These are phyloP conservation scores for Ranitomeya imitator DNA, from an alignment of 2,113 vertebrate species.

Conservation along the genomic window DNA sequence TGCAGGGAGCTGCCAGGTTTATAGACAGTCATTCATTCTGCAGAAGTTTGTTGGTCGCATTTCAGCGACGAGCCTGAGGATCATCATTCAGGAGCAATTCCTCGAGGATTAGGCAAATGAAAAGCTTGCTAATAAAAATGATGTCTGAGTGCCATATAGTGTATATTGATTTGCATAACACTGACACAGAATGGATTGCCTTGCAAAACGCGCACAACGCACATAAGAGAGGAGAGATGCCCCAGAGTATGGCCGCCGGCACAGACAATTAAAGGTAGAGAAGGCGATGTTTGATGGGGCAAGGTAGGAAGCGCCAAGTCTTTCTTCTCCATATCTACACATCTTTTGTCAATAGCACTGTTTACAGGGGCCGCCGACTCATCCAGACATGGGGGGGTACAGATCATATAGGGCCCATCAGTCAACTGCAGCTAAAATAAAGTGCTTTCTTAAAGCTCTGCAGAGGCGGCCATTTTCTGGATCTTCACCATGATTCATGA, in stretches of 20 bases:
- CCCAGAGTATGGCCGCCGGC: background rate
- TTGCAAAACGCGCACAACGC: background rate
- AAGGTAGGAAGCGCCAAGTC: background rate
- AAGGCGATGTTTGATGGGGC: background rate
- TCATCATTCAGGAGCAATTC: constrained; percentile 20
- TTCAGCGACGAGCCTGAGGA: background rate
- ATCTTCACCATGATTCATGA: background rate
- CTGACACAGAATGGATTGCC: background rate
- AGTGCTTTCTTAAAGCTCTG: background rate
- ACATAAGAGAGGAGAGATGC: background rate
- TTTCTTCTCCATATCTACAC: background rate
- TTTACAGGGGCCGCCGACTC: background rate
- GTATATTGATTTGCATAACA: constrained; percentile 43
- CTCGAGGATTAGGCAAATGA: constrained; percentile 27
- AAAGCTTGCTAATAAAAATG: constrained; percentile 38
- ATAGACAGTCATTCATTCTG: background rate
- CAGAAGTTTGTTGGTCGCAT: constrained; percentile 7
- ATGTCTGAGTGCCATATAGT: constrained; percentile 6
- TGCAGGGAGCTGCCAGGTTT: background rate
- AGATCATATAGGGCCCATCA: background rate
- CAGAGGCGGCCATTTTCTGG: background rate
- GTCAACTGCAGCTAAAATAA: background rate
- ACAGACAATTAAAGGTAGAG: background rate
- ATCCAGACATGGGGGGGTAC: background rate
- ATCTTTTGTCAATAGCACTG: background rate